Evolutionary conservation across 1,140 invertebrate genomes (phyloP), one percentile per base, ranked within the genome.

Genomic region (Ctenoplectra terminalis): DNA sequence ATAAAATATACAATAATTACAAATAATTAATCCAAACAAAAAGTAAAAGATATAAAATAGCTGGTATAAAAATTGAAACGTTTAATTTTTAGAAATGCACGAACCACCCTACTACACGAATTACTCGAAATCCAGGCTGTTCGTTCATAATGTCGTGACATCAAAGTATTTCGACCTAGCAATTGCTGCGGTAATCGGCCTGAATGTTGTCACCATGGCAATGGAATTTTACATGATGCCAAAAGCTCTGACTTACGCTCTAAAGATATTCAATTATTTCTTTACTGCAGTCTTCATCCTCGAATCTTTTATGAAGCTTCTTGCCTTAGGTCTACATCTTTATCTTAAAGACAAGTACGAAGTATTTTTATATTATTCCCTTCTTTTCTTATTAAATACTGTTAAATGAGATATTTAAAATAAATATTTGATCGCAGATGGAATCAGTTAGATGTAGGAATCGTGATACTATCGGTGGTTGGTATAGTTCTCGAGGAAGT

Each of bases 201-300:
- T 99, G 7, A 99, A 99, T 92, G 99, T 99, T 64, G 98, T 99
- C 50, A 99, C 99, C 50, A 99, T 99, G 99, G 99, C 99, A 2
- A 97, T 99, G 95, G 99, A 99, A 94, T 99, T 99, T 93, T 99
- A 99, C 91, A 97, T 97, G 96, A 99, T 99, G 99, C 99, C 99
- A 54, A 95, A 96, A 86, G 97, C 97, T 78, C 94, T 99, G 79
- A 96, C 97, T 86, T 99, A 99, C 92, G 97, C 98, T 3, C 94
- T 99, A 74, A 99, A 99, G 93, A 99, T 99, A 89, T 99, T 99
- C 94, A 99, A 99, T 93, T 99, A 99, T 90, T 99, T 99, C 94
- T 99, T 99, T 94, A 99, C 99, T 15, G 98, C 98, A 29, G 99
- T 99, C 46, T 99, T 99, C 92, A 99, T 99, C 86, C 94, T 99